These are phyloP conservation scores for Drosophila malerkotliana DNA, from an alignment of 1,140 invertebrate genomes.

Conservation along the genomic window DNA sequence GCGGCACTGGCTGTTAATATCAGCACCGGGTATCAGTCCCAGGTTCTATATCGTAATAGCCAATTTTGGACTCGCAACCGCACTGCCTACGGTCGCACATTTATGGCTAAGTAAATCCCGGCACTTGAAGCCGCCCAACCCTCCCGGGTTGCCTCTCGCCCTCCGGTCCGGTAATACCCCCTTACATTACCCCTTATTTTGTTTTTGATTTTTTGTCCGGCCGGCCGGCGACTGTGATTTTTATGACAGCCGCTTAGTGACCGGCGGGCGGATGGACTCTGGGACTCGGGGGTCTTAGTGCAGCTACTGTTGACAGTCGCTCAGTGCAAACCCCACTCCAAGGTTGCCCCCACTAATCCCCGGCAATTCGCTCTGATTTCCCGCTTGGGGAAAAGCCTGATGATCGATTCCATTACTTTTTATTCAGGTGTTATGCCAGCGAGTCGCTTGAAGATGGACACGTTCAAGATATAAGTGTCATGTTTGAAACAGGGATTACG, in stretches of 20 bases:
- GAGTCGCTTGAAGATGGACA: background rate
- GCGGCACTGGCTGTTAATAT: constrained; percentile 50
- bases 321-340: constrained; percentile 32
- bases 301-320: constrained; percentile 29
- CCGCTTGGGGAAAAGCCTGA: constrained; percentile 25
- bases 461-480: background rate
- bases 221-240: constrained; percentile 61
- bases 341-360: constrained; percentile 28
- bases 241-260: constrained; percentile 72
- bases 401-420: constrained; percentile 20
- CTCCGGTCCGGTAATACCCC: background rate
- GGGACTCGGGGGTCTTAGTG: constrained; percentile 31
- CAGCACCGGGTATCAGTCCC: constrained; percentile 43
- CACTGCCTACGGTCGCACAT: constrained; percentile 33
- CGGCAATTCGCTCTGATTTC: constrained; percentile 25
- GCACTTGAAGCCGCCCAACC: constrained; percentile 59
- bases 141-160: constrained; percentile 1
- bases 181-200: background rate
- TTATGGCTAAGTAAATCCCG: constrained; percentile 83
- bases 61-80: constrained; percentile 50
- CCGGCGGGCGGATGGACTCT: constrained; percentile 5
- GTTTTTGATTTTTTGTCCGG: background rate
- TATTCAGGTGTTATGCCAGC: background rate
- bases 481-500: background rate
- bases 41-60: constrained; percentile 55